These are phyloP conservation scores for Troglohyphantes excavatus DNA, from an alignment of 2,888 invertebrate species.

Conservation along the genomic window DNA sequence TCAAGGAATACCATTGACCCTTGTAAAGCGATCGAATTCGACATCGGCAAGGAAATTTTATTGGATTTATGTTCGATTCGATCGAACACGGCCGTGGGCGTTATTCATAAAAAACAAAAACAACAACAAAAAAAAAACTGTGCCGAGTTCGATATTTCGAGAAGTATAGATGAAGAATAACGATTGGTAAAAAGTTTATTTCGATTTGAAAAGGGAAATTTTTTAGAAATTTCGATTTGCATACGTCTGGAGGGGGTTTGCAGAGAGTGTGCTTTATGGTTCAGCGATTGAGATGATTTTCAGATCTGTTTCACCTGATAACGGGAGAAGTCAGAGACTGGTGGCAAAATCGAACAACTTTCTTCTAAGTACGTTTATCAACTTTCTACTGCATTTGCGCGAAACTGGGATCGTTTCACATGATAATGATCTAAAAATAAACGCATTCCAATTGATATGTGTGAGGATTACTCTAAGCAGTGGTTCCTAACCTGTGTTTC, in stretches of 20 bases:
- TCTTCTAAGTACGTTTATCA: no score
- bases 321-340: no score
- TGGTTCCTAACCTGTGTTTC: no score
- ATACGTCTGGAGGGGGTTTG: not conserved
- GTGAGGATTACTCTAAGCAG: no score
- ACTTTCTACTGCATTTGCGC: not conserved
- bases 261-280: not conserved
- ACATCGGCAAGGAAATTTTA: slow-evolving; percentile 35
- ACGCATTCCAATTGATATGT: no score
- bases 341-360: no score
- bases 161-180: not conserved
- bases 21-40: slow-evolving; percentile 7
- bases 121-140: no score
- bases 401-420: not conserved
- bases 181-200: not conserved
- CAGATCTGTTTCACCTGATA: not conserved
- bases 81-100: not conserved
- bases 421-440: no score
- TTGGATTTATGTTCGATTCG: slow-evolving; percentile 1
- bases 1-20: slow-evolving; percentile 50
- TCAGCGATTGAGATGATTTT: not conserved
- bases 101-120: not conserved
- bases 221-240: not conserved
- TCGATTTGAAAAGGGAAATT: not conserved
- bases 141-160: not conserved